These are phyloP conservation scores for Drosophila kanekoi DNA, from an alignment of 2,888 invertebrate genomes.

Conservation along the genomic window DNA sequence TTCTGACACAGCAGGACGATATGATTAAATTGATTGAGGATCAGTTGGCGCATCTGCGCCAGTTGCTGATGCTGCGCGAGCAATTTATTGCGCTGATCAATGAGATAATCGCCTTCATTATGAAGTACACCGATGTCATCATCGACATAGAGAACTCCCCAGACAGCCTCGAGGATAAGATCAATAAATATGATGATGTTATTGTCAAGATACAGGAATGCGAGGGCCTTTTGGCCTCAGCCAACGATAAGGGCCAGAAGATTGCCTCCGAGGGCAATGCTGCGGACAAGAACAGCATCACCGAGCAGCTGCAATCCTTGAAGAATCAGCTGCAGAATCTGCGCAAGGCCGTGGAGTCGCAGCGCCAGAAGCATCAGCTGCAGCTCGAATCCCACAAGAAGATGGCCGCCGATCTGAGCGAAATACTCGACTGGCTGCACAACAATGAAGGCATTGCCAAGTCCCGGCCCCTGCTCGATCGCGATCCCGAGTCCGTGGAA, in stretches of 20 bases:
- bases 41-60: conserved; percentile 92
- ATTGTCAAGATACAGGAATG: conserved; percentile 95
- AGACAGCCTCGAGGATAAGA: conserved; percentile 93
- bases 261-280: conserved; percentile 96
- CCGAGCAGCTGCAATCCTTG: conserved; percentile 93
- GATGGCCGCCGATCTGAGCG: conserved; percentile 92
- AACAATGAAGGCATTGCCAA: conserved; percentile 92
- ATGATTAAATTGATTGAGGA: conserved; percentile 94
- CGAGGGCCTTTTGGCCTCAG: conserved; percentile 93
- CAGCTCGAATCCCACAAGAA: conserved; percentile 95
- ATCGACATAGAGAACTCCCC: conserved; percentile 94
- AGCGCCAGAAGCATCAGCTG: conserved; percentile 94
- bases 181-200: conserved; percentile 94
- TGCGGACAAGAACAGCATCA: conserved; percentile 94
- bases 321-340: conserved; percentile 93
- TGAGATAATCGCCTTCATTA: conserved; percentile 94
- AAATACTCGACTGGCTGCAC: conserved; percentile 93
- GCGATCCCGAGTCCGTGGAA: conserved; percentile 92
- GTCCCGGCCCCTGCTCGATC: conserved; percentile 92
- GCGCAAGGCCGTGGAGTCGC: conserved; percentile 92
- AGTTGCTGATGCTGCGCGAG: conserved; percentile 92
- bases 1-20: conserved; percentile 93
- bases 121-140: conserved; percentile 94
- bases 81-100: conserved; percentile 94
- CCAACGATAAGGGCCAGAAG: conserved; percentile 96